Base-by-base conservation (phyloP, 2,888 invertebrate genomes). In the Antheraea yamamai region DNA sequence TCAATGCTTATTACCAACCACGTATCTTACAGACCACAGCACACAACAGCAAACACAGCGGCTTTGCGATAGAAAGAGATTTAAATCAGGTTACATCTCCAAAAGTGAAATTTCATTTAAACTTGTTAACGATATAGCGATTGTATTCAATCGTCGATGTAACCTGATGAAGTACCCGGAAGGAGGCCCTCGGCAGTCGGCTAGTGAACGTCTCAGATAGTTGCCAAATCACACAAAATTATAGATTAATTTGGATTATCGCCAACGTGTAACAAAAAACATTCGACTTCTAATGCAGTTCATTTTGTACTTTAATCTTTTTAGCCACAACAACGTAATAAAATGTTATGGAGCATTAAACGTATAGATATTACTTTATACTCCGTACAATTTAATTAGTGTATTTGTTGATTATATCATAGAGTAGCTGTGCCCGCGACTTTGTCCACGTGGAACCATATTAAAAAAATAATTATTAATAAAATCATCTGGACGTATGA, bases 221-320 rank as follows among this genome's bases (percentile, higher is more conserved):
- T 88, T 92, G 93, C 92, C 94, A 93, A 93, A 92, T 89, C 82
- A 88, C 87, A 86, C 79, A 82, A 87, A 89, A 89, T 85, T 84
- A 89, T 88, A 86, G 81, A 81, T 86, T 89, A 85, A 89, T 92
- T 92, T 93, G 92, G 92, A 86, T 61, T 4, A 8, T 4, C 6
- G 89, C 93, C 93, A 92, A 75, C 76, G 77, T 79, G 78, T 84
- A 85, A 82, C 82, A 83, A 83, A 82, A 76, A 81, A 81, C 77
- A 81, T 79, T 81, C 80, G 77, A 77, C 78, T 66, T 80, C 79
- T 80, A 83, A 79, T 84, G 82, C 82, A 80, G 78, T 81, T 80
- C 77, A 79, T 80, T 58, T 75, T 80, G 80, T 76, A 77, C 79
- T 80, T 80, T 80, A 80, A 79, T 77, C 79, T 51, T 39, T 16